Base-by-base conservation (phyloP, 1,140 invertebrate species). In the Aphelenchoides avenae region DNA sequence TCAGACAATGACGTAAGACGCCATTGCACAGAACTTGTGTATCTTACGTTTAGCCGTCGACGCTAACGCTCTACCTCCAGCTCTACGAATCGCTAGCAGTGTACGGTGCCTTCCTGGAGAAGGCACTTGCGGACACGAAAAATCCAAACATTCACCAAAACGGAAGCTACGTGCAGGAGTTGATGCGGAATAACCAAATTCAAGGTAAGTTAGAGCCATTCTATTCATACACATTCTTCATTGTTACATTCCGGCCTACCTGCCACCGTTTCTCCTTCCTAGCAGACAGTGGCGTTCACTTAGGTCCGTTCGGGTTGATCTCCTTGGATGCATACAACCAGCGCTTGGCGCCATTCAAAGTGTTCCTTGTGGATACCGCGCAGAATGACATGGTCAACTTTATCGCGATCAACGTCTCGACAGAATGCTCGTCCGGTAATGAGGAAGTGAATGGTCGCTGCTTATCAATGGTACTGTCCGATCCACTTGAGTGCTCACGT, bases 301-400 rank as follows among this genome's bases (percentile, higher is more conserved):
- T 13, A 20, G 62, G 62, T 29, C 62, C 62, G 11, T 64, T 68
- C 40, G 63, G 62, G 20, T 26, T 20, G 41, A 64, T 64, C 15
- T 27, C 11, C n/a, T 29, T 64, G n/a, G 47, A 68, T 33, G 34
- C n/a, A 4, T 20, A 59, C 27, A 26, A 51, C 30, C 42, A 67
- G n/a, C 24, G 62, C 37, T 24, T 68, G 3, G 63, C 53, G 1
- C 64, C 62, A 2, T 64, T 31, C 30, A 26, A 54, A 47, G 39
- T 40, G 15, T 62, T 20, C 22, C 33, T 67, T n/a, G 18, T 62
- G 9, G 18, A 33, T n/a, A 27, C 13, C 54, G n/a, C 11, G 22
- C 22, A 27, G 7, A 18, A 55, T 41, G 22, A 59, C 7, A 34
- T 57, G n/a, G 11, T 29, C 22, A 15, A 55, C 5, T 54, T 58